These are phyloP conservation scores for Neoarius graeffei DNA, from an alignment of 2,113 vertebrate species.

Conservation along the genomic window DNA sequence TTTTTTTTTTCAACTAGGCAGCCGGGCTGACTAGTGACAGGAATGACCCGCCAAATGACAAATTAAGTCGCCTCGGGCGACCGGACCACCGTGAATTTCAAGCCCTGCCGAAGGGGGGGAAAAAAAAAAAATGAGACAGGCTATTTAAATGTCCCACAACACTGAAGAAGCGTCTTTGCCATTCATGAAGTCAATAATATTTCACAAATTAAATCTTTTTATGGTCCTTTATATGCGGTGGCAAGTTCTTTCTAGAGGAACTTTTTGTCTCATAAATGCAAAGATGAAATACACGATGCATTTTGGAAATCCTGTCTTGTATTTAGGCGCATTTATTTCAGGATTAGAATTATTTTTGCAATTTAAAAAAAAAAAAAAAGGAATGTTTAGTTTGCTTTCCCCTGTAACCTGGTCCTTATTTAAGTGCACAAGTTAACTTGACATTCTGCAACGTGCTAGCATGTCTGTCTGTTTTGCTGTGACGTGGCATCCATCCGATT, in stretches of 20 bases:
- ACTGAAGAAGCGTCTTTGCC: not conserved
- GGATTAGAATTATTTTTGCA: not conserved
- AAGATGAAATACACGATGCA: not conserved
- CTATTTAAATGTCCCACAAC: not conserved
- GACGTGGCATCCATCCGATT: constrained; percentile 2
- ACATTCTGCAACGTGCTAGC: not conserved
- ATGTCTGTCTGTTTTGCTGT: not conserved
- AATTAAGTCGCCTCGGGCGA: no score
- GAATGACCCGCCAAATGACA: no score
- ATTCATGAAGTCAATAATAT: no score
- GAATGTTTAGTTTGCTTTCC: not conserved
- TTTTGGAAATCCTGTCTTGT: not conserved
- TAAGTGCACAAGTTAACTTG: not conserved
- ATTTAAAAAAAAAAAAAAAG: not conserved
- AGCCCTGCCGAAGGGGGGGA: no score
- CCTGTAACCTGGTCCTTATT: not conserved
- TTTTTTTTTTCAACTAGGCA: no score
- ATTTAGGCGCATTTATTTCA: not conserved
- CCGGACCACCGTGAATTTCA: no score
- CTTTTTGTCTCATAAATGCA: not conserved
- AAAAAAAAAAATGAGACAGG: not conserved
- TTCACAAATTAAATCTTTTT: not conserved
- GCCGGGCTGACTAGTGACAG: no score
- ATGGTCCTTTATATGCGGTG: not conserved
- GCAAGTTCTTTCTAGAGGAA: no score